These are phyloP conservation scores for Actinostola sp. DNA, from an alignment of 92 coral and sea anemone species.

Conservation along the genomic window DNA sequence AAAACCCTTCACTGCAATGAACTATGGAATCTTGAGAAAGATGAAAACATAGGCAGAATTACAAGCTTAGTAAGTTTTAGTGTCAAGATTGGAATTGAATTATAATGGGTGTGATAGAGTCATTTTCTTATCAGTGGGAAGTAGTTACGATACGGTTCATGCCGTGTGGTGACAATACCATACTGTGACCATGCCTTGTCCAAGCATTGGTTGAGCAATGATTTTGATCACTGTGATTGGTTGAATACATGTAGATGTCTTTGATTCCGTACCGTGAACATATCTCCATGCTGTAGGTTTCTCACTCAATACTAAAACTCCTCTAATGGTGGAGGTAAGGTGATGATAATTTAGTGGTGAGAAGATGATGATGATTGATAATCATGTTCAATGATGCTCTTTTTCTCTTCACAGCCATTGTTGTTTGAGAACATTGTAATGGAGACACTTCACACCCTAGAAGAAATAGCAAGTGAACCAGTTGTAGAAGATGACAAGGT, in stretches of 20 bases:
- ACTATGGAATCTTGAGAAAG: constrained; percentile 86
- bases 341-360: too few species aligned
- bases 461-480: constrained; percentile 85
- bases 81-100: neutral
- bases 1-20: constrained; percentile 90
- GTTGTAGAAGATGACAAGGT: constrained; percentile 53
- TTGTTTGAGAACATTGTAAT: constrained; percentile 95
- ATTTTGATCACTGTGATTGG: too few species aligned
- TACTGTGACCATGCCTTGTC: too few species aligned
- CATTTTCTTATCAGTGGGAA: neutral
- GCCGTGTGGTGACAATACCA: too few species aligned
- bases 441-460: constrained; percentile 90
- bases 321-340: too few species aligned
- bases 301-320: too few species aligned
- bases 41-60: constrained; percentile 84
- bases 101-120: neutral
- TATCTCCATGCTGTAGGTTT: too few species aligned
- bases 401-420: constrained; percentile 67
- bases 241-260: too few species aligned
- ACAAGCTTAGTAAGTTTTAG: constrained; percentile 81
- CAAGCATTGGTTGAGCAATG: too few species aligned
- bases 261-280: too few species aligned
- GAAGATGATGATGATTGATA: neutral
- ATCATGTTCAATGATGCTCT: neutral
- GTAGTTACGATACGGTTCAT: too few species aligned